Percentiles rank a stretch among this genome's conserved stretches.
Conservation (phyloP, 2,797 vertebrate genomes). For the Neopelma chrysocephalum region DNA sequence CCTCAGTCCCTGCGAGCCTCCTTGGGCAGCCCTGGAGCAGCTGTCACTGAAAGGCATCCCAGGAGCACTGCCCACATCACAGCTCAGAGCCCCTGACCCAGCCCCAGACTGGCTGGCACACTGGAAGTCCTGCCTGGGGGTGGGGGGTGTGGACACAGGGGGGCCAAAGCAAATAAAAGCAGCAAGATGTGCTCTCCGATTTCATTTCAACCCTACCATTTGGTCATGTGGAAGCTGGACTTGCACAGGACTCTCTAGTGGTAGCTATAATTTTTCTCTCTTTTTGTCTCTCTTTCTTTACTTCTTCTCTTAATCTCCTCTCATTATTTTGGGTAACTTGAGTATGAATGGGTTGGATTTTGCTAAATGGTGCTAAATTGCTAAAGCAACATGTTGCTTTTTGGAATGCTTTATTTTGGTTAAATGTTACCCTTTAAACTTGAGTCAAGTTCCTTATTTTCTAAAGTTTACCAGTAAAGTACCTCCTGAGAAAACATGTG, state of each 20-base stretch:
- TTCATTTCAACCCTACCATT: too few relatives aligned
- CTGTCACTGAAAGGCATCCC: not conserved
- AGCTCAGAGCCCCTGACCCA: not conserved
- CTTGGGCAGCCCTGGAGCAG: too few relatives aligned
- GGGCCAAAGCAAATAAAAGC: not conserved
- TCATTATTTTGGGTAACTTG: not conserved
- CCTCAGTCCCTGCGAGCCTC: accelerated
- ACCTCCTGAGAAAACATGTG: not conserved
- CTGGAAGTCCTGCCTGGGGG: not conserved
- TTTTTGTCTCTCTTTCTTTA: not conserved
- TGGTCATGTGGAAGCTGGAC: not conserved
- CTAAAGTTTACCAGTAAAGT: not conserved
- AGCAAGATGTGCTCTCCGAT: not conserved
- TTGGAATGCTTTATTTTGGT: not conserved
- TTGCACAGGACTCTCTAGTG: not conserved
- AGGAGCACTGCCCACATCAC: not conserved
- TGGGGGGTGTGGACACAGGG: not conserved
- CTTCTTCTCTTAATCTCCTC: not conserved
- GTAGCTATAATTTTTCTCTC: not conserved
- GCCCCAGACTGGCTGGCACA: not conserved
- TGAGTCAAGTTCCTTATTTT: not conserved
- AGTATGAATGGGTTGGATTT: not conserved
- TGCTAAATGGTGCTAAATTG: not conserved
- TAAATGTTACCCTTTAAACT: too few relatives aligned
- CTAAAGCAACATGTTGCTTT: not conserved